Base-by-base conservation (phyloP, 2,888 invertebrate species). In the Dione juno region DNA sequence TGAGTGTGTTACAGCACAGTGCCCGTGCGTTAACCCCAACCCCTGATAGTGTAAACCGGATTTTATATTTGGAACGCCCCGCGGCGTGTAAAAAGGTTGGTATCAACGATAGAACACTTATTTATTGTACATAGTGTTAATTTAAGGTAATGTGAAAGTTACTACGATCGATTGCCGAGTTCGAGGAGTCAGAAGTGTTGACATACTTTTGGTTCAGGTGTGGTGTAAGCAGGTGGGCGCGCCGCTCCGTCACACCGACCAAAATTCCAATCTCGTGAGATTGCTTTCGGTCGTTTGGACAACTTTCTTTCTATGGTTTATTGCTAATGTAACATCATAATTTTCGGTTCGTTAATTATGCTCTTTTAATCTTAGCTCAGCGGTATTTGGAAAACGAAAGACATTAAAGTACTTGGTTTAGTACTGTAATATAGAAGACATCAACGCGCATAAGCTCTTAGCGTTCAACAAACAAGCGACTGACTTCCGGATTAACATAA, bases 141-240 rank as follows among this genome's bases (percentile, higher is more conserved):
- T 89, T 89, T 89, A 90, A 90, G 89, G 88, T 90, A 86, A 92
- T 91, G 93, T 93, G 93, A 93, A 93, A 93, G 92, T 92, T 88
- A 84, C 84, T 86, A 85, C 89, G 86, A 88, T 88, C 84, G 86
- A 86, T 88, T 86, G 87, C 77, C 79, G 88, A 83, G 84, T 87
- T 87, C 85, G 87, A 89, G 86, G 89, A 90, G 90, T 90, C 85
- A 85, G 84, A 80, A 83, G 77, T 81, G 88, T 84, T 92, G 92
- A 92, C 92, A 93, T 84, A 93, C 92, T 92, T 92, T 90, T 90
- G 86, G 85, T 83, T 89, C 91, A 90, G 90, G 90, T 90, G 90
- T 86, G 88, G 90, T 86, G 87, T 85, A 80, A 82, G 84, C 89
- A 90, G 90, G 91, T 90, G 91, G 90, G 91, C 86, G 92, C 89